Evolutionary conservation across 2,888 invertebrate species (phyloP).

Genomic region (Poecilus cupreus): DNA sequence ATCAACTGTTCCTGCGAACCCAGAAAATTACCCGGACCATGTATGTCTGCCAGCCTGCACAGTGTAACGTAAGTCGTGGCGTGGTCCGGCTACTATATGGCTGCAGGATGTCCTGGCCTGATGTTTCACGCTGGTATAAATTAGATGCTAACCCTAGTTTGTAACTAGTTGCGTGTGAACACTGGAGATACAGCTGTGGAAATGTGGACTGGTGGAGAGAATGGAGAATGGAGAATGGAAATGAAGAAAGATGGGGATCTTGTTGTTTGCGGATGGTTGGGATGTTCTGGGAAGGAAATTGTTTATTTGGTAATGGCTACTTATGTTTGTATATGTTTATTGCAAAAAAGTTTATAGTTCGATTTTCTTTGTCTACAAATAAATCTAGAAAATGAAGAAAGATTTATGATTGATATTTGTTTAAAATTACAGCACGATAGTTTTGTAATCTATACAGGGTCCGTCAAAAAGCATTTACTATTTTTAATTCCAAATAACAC

Average conservation of each 20-base stretch:
- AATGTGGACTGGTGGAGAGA: neutral
- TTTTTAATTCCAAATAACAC: too few relatives aligned
- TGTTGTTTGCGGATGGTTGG: neutral
- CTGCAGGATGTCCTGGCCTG: slow-evolving; percentile 53
- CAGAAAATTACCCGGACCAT: slow-evolving; percentile 57
- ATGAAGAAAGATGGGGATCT: neutral
- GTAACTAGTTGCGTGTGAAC: slow-evolving; percentile 40
- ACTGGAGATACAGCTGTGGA: neutral
- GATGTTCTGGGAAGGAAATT: neutral
- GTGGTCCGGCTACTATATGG: slow-evolving; percentile 14
- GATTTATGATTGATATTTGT: too few relatives aligned
- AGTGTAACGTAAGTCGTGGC: slow-evolving; percentile 21
- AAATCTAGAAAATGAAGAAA: too few relatives aligned
- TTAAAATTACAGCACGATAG: too few relatives aligned
- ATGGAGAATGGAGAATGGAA: neutral
- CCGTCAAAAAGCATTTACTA: too few relatives aligned
- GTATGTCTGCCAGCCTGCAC: neutral
- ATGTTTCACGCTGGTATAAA: slow-evolving; percentile 56
- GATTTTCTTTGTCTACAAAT: too few relatives aligned
- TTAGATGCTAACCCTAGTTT: slow-evolving; percentile 51
- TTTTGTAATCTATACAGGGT: too few relatives aligned
- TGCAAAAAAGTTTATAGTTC: too few relatives aligned
- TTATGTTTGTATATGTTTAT: too few relatives aligned
- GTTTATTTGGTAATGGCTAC: too few relatives aligned
- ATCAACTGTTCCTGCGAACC: slow-evolving; percentile 58